Conservation (phyloP, 2,888 invertebrate genomes). For the Ormyrus pomaceus region DNA sequence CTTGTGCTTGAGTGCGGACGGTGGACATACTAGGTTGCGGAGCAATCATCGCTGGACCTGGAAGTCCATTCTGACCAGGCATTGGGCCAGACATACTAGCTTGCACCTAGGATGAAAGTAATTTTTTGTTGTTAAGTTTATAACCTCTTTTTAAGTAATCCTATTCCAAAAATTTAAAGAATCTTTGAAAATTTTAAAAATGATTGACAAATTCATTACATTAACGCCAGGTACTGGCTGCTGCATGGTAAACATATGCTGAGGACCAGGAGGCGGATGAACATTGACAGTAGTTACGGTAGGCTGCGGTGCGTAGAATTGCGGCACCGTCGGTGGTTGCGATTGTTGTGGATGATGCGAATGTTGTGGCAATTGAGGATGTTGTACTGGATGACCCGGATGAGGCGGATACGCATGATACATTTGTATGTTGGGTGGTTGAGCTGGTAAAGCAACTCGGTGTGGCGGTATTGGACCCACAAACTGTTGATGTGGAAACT, state of each 20-base stretch:
- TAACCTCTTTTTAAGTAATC: too few relatives aligned
- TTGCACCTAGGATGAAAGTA: constrained; percentile 65
- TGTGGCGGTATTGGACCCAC: constrained; percentile 78
- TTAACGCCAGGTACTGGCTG: constrained; percentile 70
- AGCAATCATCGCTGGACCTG: constrained; percentile 71
- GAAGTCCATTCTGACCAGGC: constrained; percentile 70
- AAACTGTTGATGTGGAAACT: constrained; percentile 73
- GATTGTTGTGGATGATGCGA: constrained; percentile 72
- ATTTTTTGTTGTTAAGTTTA: not conserved
- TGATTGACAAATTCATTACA: constrained; percentile 57
- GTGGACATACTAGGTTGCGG: constrained; percentile 72
- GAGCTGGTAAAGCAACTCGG: constrained; percentile 76
- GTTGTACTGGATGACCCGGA: constrained; percentile 70
- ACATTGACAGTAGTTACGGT: constrained; percentile 70
- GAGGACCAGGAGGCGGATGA: constrained; percentile 71
- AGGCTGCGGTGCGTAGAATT: constrained; percentile 73
- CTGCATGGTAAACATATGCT: constrained; percentile 73
- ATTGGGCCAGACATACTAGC: constrained; percentile 70
- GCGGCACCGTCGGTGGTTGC: constrained; percentile 77
- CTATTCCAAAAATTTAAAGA: not conserved
- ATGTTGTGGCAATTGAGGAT: constrained; percentile 73
- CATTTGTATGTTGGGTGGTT: constrained; percentile 77
- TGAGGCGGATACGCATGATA: constrained; percentile 75
- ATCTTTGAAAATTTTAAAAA: constrained; percentile 8
- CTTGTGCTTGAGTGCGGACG: constrained; percentile 72